Evolutionary conservation across 2,888 invertebrate species (phyloP).

Genomic region (Polyommatus icarus): DNA sequence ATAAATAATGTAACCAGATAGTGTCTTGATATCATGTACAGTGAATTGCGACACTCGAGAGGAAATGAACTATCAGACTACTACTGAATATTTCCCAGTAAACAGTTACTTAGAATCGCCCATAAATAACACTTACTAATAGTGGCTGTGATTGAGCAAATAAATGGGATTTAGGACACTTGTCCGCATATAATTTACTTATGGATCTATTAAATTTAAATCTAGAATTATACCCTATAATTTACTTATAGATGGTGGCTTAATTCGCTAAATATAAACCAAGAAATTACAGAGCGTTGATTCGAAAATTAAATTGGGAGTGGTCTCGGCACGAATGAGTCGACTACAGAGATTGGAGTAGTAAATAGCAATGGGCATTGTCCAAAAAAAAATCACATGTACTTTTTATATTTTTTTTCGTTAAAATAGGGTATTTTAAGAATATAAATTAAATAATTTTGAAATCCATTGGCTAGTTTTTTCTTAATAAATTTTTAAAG

Average conservation of each 20-base stretch:
- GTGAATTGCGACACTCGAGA: slow-evolving; percentile 4
- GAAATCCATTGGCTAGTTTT: too few relatives aligned
- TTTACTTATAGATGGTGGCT: neutral
- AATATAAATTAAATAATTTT: too few relatives aligned
- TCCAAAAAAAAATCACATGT: too few relatives aligned
- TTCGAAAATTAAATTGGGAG: neutral
- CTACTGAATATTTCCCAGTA: slow-evolving; percentile 20
- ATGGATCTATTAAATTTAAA: neutral
- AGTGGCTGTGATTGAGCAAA: slow-evolving; percentile 16
- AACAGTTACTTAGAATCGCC: slow-evolving; percentile 13
- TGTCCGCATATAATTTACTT: neutral
- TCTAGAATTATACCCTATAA: neutral
- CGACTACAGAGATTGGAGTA: too few relatives aligned
- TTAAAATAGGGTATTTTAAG: too few relatives aligned
- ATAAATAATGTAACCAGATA: slow-evolving; percentile 9
- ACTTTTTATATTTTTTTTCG: too few relatives aligned
- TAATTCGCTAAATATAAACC: neutral
- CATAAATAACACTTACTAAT: slow-evolving; percentile 19
- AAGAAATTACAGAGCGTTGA: neutral
- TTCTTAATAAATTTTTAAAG: too few relatives aligned
- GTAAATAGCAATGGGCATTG: too few relatives aligned
- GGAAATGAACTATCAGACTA: slow-evolving; percentile 26
- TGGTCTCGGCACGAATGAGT: too few relatives aligned
- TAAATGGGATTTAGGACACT: slow-evolving; percentile 19
- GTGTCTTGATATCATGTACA: neutral